These are phyloP conservation scores for Drymodes brunneopygia DNA, from an alignment of 2,113 vertebrate genomes.

Conservation along the genomic window DNA sequence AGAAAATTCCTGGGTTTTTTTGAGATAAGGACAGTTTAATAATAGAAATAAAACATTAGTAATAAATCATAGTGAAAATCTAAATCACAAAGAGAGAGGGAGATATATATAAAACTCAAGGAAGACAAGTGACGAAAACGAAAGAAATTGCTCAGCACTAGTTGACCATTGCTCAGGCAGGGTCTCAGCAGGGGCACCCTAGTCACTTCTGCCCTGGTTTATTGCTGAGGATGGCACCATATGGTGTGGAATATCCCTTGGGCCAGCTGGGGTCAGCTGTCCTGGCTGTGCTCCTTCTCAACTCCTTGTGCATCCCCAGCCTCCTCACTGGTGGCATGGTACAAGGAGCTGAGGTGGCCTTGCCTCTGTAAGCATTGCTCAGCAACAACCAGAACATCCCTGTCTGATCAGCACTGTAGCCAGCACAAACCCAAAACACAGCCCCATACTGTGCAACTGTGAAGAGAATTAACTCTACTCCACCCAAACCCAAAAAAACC, in stretches of 20 bases:
- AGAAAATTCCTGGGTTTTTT: not conserved
- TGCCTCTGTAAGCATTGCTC: not conserved
- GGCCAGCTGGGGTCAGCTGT: not conserved
- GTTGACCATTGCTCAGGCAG: not conserved
- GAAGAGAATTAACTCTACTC: not conserved
- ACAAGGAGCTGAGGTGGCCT: not conserved
- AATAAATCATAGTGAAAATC: not conserved
- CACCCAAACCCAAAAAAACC: not conserved
- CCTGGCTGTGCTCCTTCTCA: not conserved
- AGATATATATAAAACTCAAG: not conserved
- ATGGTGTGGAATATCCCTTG: not conserved
- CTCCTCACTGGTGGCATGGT: accelerated
- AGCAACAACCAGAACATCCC: not conserved
- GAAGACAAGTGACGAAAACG: not conserved
- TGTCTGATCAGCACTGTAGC: not conserved
- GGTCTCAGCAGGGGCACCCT: not conserved
- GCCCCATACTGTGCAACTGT: not conserved
- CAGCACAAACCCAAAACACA: not conserved
- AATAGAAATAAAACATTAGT: not conserved
- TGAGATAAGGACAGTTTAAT: not conserved
- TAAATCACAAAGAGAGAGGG: not conserved
- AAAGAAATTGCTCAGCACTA: not conserved
- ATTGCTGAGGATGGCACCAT: not conserved
- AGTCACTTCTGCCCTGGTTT: not conserved
- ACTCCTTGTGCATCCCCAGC: not conserved